Evolutionary conservation across 2,797 vertebrate species (phyloP).

Genomic region (Myotis myotis): DNA sequence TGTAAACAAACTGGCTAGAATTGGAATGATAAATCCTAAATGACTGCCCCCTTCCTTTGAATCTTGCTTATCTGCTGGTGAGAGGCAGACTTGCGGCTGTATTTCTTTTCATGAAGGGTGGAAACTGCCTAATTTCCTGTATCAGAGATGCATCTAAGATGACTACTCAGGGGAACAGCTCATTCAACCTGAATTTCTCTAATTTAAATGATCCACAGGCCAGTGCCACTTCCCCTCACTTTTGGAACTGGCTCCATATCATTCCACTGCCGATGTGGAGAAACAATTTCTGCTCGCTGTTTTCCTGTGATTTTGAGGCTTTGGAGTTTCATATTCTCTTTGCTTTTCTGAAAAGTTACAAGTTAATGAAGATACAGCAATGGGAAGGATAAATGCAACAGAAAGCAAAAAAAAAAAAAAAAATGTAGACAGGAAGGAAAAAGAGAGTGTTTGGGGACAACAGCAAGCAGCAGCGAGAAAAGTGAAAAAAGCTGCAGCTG

Average conservation of each 20-base stretch:
- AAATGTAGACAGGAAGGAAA: neutral
- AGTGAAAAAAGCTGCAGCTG: neutral
- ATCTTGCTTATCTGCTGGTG: neutral
- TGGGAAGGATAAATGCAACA: neutral
- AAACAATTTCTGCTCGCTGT: neutral
- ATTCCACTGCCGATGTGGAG: neutral
- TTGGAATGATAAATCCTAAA: neutral
- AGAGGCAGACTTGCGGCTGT: neutral
- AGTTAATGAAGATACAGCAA: neutral
- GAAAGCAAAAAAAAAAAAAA: neutral
- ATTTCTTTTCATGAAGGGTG: neutral
- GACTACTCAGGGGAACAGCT: neutral
- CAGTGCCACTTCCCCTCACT: neutral
- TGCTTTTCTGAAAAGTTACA: constrained; percentile 11
- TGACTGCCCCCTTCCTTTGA: neutral
- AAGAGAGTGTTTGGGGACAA: neutral
- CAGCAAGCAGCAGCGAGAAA: neutral
- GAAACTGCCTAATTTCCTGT: neutral
- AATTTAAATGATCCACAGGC: neutral
- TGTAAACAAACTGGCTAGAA: neutral
- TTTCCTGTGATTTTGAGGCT: constrained; percentile 24
- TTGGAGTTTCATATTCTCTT: constrained; percentile 1
- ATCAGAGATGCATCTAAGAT: neutral
- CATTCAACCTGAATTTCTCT: neutral
- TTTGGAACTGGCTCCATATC: neutral